phyloP scores from a whole-genome alignment of 2,797 vertebrate species.

The Sylvilagus floridanus region DNA sequence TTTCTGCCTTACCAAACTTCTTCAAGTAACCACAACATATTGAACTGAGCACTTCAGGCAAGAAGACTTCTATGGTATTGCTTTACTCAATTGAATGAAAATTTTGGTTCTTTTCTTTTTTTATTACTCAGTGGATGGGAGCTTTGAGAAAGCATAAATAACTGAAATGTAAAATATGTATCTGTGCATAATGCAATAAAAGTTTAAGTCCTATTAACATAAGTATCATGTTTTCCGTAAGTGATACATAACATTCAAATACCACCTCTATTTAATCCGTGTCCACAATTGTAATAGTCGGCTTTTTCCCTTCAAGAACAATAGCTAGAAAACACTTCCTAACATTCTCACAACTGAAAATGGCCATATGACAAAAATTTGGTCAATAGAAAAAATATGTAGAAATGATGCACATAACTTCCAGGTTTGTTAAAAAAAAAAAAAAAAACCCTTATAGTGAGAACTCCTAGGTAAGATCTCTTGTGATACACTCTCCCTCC shows the following conservation, averaged over 20 bases:
- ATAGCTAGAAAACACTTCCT: neutral
- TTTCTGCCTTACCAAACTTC: neutral
- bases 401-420: neutral
- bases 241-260: neutral
- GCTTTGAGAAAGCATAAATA: conserved; percentile 11
- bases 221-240: neutral
- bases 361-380: neutral
- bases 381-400: neutral
- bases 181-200: neutral
- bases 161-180: neutral
- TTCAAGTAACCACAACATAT: conserved; percentile 40
- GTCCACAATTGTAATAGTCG: neutral
- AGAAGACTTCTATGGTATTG: neutral
- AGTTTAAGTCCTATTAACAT: neutral
- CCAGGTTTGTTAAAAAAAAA: neutral
- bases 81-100: neutral
- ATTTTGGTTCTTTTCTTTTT: conserved; percentile 36
- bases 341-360: neutral
- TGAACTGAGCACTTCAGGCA: neutral
- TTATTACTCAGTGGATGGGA: neutral
- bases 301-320: neutral
- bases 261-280: neutral
- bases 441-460: neutral
- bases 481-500: neutral
- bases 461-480: neutral